Conservation (phyloP, 2,113 vertebrate genomes). For the Lanius collurio region DNA sequence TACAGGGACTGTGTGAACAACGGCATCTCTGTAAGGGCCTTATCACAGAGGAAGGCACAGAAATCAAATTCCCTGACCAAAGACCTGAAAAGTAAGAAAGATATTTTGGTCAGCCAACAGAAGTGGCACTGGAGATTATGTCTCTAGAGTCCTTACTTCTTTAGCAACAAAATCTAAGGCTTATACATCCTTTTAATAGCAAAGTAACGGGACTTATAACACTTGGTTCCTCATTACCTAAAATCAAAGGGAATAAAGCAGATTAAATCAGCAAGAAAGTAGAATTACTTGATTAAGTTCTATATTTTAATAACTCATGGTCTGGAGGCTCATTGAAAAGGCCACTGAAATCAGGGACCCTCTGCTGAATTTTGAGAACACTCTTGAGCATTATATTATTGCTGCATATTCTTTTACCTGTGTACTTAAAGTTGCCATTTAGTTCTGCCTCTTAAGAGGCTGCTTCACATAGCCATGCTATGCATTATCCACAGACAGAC, state of each 20-base stretch:
- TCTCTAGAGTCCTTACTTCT: background rate
- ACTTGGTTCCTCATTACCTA: background rate
- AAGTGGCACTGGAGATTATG: background rate
- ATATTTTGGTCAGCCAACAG: constrained; percentile 41
- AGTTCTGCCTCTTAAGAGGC: background rate
- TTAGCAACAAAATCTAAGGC: background rate
- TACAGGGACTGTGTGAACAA: background rate
- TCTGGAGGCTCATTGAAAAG: background rate
- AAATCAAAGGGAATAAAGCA: background rate
- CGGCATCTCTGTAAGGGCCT: constrained; percentile 20
- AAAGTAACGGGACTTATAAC: background rate
- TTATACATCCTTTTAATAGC: background rate
- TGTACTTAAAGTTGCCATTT: background rate
- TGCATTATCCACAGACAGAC: background rate
- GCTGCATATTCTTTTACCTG: background rate
- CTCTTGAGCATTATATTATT: background rate
- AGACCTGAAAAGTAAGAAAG: constrained; percentile 22
- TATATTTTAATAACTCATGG: background rate
- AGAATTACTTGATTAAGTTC: background rate
- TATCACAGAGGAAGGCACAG: constrained; percentile 29
- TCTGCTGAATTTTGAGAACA: background rate
- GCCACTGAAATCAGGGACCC: background rate
- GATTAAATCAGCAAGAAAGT: background rate
- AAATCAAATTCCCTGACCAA: constrained; percentile 61
- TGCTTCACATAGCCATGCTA: background rate